phyloP scores from a whole-genome alignment of 2,888 invertebrate genomes.

The Melinopterus prodromus region DNA sequence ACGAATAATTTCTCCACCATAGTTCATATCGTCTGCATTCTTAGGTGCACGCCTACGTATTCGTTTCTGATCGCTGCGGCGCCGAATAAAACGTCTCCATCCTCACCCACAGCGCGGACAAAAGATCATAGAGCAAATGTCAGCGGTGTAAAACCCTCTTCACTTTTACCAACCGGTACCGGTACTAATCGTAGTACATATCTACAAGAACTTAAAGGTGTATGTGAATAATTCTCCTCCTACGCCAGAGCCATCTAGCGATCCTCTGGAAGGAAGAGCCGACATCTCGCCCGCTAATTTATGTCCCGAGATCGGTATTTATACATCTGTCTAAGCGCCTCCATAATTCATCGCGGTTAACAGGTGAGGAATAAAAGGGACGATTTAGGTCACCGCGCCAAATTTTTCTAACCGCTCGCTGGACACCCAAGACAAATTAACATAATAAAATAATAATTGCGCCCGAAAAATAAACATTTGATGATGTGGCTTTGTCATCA shows the following conservation, averaged over 20 bases:
- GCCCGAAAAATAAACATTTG: neutral
- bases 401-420: neutral
- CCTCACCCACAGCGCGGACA: constrained; percentile 8
- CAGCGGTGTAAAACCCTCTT: neutral
- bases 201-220: constrained; percentile 28
- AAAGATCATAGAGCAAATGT: constrained; percentile 7
- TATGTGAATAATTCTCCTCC: constrained; percentile 42
- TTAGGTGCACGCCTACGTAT: neutral
- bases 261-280: constrained; percentile 8
- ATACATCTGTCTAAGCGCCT: constrained; percentile 52
- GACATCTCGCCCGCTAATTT: constrained; percentile 50
- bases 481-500: neutral
- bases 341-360: constrained; percentile 16
- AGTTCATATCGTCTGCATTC: neutral
- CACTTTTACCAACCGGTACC: constrained; percentile 16
- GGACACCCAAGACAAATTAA: neutral
- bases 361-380: constrained; percentile 21
- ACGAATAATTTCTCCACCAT: neutral
- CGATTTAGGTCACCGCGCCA: constrained; percentile 17
- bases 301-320: constrained; percentile 56
- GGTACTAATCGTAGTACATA: constrained; percentile 29
- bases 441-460: neutral
- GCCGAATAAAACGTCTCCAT: constrained; percentile 13
- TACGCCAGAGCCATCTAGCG: constrained; percentile 40
- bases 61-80: neutral